Evolutionary conservation across 2,113 vertebrate species (phyloP).

Genomic region (Cyanocitta stelleri): DNA sequence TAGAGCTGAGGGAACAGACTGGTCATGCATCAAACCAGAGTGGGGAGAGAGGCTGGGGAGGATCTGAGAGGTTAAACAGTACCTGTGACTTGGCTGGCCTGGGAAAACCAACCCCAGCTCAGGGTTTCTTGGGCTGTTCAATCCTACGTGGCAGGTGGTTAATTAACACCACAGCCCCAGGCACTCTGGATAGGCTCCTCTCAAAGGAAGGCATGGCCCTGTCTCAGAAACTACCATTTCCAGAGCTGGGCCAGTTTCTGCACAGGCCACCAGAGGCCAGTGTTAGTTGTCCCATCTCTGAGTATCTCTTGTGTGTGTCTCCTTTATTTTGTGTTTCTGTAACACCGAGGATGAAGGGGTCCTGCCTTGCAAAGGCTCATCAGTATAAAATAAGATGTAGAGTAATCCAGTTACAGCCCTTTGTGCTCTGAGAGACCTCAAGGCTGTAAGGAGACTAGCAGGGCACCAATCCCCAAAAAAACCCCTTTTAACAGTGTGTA

Average conservation of each 20-base stretch:
- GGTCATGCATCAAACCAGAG: neutral
- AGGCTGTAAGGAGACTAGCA: neutral
- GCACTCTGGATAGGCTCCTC: neutral
- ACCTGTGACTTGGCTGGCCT: neutral
- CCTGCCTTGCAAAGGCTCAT: neutral
- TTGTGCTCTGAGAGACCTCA: neutral
- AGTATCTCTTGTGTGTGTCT: neutral
- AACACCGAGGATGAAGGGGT: neutral
- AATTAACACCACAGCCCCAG: neutral
- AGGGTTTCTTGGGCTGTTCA: neutral
- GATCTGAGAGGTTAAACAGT: neutral
- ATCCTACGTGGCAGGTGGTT: neutral
- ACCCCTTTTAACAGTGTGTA: neutral
- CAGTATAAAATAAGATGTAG: neutral
- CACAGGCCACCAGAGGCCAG: constrained; percentile 46
- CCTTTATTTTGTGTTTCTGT: neutral
- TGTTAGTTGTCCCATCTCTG: constrained; percentile 43
- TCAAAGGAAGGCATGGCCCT: neutral
- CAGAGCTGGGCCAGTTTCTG: neutral
- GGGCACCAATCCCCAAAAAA: neutral
- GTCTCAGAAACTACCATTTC: neutral
- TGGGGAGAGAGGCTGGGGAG: neutral
- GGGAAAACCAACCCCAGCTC: neutral
- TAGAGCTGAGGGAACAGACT: neutral
- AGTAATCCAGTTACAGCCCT: neutral